A percentile compares a stretch with the other conserved stretches of the same genome.
Conservation (phyloP, 2,797 vertebrate genomes). For the Leptoclinus maculatus region DNA sequence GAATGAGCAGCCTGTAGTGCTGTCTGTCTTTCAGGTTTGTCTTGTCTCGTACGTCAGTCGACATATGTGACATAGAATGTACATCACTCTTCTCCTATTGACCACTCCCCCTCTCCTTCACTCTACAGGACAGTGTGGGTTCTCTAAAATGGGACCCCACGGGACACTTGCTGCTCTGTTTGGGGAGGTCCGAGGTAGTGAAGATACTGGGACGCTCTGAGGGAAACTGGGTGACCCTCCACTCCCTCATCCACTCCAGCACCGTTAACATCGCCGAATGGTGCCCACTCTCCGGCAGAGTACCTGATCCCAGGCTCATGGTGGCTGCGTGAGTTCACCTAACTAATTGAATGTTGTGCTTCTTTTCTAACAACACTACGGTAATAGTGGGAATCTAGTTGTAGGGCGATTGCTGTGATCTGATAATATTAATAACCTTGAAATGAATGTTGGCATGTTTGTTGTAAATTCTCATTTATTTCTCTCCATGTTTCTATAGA, state of each 20-base stretch:
- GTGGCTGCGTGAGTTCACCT: slow-evolving; percentile 82
- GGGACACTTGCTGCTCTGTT: slow-evolving; percentile 84
- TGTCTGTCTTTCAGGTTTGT: slow-evolving; percentile 84
- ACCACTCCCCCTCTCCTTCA: not conserved
- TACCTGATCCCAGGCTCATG: slow-evolving; percentile 83
- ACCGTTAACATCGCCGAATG: slow-evolving; percentile 80
- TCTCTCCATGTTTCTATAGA: slow-evolving; percentile 58
- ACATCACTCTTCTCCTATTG: not conserved
- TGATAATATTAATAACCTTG: not conserved
- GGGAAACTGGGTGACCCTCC: slow-evolving; percentile 80
- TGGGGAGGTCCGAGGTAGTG: slow-evolving; percentile 81
- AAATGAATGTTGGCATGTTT: not conserved
- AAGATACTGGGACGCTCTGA: slow-evolving; percentile 82
- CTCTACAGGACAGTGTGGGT: slow-evolving; percentile 78
- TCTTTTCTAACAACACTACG: not conserved
- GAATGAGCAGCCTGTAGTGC: slow-evolving; percentile 76
- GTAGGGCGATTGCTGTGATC: not conserved
- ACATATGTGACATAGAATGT: too few relatives aligned
- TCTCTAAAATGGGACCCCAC: slow-evolving; percentile 87
- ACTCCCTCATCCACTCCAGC: slow-evolving; percentile 83
- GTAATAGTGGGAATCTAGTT: not conserved
- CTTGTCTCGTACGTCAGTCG: not conserved
- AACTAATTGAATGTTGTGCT: not conserved
- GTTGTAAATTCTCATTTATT: not conserved
- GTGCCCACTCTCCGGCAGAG: slow-evolving; percentile 83